These are phyloP conservation scores for Bicyclus anynana DNA, from an alignment of 1,140 invertebrate species.

Conservation along the genomic window DNA sequence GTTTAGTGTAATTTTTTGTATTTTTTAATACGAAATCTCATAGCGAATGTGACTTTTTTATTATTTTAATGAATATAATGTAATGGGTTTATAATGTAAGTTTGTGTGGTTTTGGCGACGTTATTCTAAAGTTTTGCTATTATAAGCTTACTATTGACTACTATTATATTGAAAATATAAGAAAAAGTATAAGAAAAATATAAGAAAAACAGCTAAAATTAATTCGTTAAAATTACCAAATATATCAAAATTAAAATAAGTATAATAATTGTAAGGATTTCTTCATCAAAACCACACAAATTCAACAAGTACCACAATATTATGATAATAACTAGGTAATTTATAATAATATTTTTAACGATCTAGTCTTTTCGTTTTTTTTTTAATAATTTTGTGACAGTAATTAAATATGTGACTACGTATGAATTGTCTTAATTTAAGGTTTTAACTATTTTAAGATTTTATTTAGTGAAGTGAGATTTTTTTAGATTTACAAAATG, in stretches of 20 bases:
- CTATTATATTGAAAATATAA: too few relatives aligned
- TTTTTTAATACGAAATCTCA: slow-evolving; percentile 28
- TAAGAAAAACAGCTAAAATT: too few relatives aligned
- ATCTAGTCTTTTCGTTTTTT: slow-evolving; percentile 57
- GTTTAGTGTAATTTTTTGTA: background rate
- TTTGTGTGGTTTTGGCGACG: background rate
- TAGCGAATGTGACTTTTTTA: slow-evolving; percentile 35
- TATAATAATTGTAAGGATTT: too few relatives aligned
- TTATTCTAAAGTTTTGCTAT: too few relatives aligned
- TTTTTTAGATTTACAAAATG: slow-evolving; percentile 33
- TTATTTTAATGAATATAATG: slow-evolving; percentile 23
- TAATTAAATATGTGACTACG: background rate
- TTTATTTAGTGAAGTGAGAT: slow-evolving; percentile 34
- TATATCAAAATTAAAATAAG: too few relatives aligned
- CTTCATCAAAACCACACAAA: background rate
- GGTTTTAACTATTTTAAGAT: slow-evolving; percentile 28
- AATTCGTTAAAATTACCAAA: too few relatives aligned
- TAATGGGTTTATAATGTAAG: background rate
- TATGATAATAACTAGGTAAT: background rate
- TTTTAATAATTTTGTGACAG: slow-evolving; percentile 40
- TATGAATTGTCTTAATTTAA: slow-evolving; percentile 26
- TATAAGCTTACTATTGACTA: too few relatives aligned
- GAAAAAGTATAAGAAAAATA: too few relatives aligned
- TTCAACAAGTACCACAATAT: background rate
- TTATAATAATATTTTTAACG: slow-evolving; percentile 45